Evolutionary conservation across 2,797 vertebrate genomes (phyloP), one percentile per base, ranked within the genome.

Genomic region (Tympanoctomys barrerae): DNA sequence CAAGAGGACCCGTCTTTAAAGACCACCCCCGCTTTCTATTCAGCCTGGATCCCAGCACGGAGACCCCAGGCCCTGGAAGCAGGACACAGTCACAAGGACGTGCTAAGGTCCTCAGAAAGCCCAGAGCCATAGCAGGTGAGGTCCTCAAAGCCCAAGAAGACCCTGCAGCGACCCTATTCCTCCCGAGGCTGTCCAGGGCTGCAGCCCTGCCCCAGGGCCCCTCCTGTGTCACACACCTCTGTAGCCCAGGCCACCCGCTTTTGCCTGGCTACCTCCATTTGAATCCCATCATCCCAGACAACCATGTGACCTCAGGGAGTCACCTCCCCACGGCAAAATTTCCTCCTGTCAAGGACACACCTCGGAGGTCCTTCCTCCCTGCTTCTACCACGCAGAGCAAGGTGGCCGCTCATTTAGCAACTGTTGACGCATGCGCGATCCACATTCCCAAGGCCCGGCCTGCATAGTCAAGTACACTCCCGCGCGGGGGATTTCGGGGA

Each of bases 351-450:
- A 59, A n/a, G 71, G 5, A 21, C 52, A 36, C 36, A 26, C 33
- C 0, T 7, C 4, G 5, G 49, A 84, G 36, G 14, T 1, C 13
- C 39, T 1, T 6, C 28, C 33, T 21, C 16, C 31, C 5, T 19
- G 1, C 42, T 42, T 42, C 42, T 24, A 24, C 36, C 61, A 42
- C 3, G 0, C n/a, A n/a, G 54, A 39, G 52, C 71, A 18, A 0
- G 26, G 19, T 7, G 62, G 33, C 42, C 12, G 28, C 68, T 52
- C 87, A 46, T 42, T 79, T 33, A 64, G 71, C 54, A 6, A 13
- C 94, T 39, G 31, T 10, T 4, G 22, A 16, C 3, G 5, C 2
- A 2, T 0, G 22, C 1, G 2, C 0, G 2, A 18, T 8, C 1
- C 0, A 26, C 33, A 18, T 21, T 21, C 54, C 68, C 39, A 39